A percentile compares a stretch with the other conserved stretches of the same genome.
phyloP scores from a whole-genome alignment of 2,113 vertebrate species.

The Salminus brasiliensis region DNA sequence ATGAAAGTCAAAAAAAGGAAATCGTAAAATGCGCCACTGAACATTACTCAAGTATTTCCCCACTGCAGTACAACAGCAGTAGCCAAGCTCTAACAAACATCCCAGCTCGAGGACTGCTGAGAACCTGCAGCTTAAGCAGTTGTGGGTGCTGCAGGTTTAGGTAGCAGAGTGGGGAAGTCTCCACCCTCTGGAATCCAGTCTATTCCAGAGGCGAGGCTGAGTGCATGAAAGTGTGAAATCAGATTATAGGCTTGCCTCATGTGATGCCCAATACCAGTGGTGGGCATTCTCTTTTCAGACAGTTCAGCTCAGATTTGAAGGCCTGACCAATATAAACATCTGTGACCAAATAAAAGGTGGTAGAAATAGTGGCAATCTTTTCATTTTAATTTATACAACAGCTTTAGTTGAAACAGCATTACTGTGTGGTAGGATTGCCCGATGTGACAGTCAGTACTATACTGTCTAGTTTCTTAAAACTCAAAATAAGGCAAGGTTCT shows the following conservation, averaged over 20 bases:
- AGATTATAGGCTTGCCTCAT: conserved; percentile 75
- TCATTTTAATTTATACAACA: too few relatives aligned
- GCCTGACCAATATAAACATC: background rate
- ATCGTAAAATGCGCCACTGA: conserved; percentile 50
- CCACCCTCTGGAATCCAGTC: conserved; percentile 59
- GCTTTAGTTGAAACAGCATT: too few relatives aligned
- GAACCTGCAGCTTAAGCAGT: background rate
- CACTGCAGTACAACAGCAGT: conserved; percentile 44
- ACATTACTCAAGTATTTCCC: conserved; percentile 55
- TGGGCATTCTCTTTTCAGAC: conserved; percentile 37
- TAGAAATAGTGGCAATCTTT: too few relatives aligned
- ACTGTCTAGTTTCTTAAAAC: too few relatives aligned
- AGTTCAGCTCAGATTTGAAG: conserved; percentile 1
- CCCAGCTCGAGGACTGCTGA: background rate
- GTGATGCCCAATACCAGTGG: conserved; percentile 67
- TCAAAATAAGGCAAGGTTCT: too few relatives aligned
- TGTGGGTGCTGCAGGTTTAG: background rate
- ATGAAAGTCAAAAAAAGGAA: background rate
- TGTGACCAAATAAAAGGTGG: too few relatives aligned
- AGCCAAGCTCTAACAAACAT: conserved; percentile 35
- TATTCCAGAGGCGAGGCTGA: conserved; percentile 58
- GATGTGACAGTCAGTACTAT: too few relatives aligned
- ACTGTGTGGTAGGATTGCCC: too few relatives aligned
- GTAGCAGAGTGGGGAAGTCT: background rate
- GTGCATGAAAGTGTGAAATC: conserved; percentile 77